A percentile compares a stretch with the other conserved stretches of the same genome.
These are phyloP conservation scores for Cabera pusaria DNA, from an alignment of 2,888 invertebrate genomes.

Conservation along the genomic window DNA sequence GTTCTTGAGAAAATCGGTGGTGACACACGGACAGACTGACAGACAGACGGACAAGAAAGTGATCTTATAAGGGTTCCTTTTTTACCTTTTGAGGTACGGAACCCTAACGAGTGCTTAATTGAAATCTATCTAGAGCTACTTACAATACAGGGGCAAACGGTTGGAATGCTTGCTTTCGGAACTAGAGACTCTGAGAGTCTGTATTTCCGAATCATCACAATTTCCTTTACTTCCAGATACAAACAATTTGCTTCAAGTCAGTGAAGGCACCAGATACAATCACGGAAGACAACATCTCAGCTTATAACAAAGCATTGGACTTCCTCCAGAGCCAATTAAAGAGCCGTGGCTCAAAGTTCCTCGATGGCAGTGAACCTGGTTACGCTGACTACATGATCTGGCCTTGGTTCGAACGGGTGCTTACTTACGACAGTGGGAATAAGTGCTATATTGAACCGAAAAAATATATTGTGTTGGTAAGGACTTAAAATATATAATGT, in stretches of 20 bases:
- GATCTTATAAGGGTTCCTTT: too few relatives aligned
- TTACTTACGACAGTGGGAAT: constrained; percentile 50
- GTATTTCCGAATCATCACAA: too few relatives aligned
- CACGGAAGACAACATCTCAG: constrained; percentile 43
- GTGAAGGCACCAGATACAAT: constrained; percentile 49
- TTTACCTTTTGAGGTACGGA: too few relatives aligned
- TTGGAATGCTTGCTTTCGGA: too few relatives aligned
- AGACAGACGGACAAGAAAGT: too few relatives aligned
- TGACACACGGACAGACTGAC: too few relatives aligned
- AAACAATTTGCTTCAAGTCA: constrained; percentile 44
- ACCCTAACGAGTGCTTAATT: too few relatives aligned
- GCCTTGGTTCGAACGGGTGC: constrained; percentile 91
- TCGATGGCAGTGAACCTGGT: constrained; percentile 86
- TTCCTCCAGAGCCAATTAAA: constrained; percentile 85
- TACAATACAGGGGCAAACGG: too few relatives aligned
- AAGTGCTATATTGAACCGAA: constrained; percentile 65
- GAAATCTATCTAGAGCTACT: too few relatives aligned
- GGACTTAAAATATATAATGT: too few relatives aligned
- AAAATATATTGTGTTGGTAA: constrained; percentile 74
- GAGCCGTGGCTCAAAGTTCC: constrained; percentile 84
- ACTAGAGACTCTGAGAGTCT: too few relatives aligned
- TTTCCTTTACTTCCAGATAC: constrained; percentile 46
- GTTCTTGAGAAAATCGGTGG: too few relatives aligned
- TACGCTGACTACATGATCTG: constrained; percentile 93
- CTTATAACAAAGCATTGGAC: constrained; percentile 72